Evolutionary conservation across 2,888 invertebrate genomes (phyloP).

Genomic region (Mesoligia furuncula): DNA sequence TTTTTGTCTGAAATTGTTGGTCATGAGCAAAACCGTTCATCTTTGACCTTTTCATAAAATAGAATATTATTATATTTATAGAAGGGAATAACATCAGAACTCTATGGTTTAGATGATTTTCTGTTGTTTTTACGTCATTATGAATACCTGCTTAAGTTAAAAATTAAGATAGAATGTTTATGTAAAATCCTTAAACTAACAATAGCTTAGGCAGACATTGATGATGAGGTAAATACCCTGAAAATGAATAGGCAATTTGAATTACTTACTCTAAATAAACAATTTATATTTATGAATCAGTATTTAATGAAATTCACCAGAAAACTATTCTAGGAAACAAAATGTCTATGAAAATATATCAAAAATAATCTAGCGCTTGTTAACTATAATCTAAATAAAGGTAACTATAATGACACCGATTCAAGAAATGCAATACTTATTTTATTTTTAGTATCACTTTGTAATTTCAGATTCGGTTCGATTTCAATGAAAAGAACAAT

Average conservation of each 20-base stretch:
- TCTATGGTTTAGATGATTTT: neutral
- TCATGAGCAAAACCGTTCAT: neutral
- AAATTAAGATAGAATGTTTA: neutral
- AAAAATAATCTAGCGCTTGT: conserved; percentile 14
- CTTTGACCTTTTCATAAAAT: conserved; percentile 19
- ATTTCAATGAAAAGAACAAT: neutral
- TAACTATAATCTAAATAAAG: conserved; percentile 14
- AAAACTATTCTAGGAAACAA: neutral
- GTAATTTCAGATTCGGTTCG: neutral
- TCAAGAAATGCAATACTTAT: neutral
- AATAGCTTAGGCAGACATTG: neutral
- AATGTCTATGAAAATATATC: neutral
- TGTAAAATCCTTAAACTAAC: neutral
- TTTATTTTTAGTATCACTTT: conserved; percentile 38
- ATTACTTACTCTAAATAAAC: neutral
- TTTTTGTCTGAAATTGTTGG: conserved; percentile 14
- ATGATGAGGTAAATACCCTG: neutral
- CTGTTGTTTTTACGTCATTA: neutral
- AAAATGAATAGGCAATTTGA: neutral
- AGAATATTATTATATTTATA: neutral
- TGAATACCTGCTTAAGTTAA: neutral
- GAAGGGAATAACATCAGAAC: neutral
- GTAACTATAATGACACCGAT: conserved; percentile 23
- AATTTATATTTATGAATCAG: neutral
- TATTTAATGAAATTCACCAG: neutral